These are phyloP conservation scores for Pocillopora grandis DNA, from an alignment of 92 coral and sea anemone genomes.

Conservation along the genomic window DNA sequence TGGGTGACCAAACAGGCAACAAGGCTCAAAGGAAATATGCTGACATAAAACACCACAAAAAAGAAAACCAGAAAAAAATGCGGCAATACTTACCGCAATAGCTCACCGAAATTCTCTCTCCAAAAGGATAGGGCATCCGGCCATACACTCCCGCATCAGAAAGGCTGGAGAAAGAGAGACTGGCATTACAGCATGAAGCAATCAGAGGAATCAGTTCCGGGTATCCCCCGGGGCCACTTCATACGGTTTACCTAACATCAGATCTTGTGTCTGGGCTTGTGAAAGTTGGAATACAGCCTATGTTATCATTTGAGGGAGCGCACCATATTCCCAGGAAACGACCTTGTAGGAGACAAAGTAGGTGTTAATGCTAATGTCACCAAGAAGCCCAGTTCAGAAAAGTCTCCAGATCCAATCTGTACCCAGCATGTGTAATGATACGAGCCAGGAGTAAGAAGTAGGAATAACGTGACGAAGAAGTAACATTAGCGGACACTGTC, in stretches of 20 bases:
- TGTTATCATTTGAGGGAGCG: slow-evolving; percentile 53
- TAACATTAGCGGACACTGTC: not conserved
- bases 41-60: no score
- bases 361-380: not conserved
- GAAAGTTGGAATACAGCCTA: slow-evolving; percentile 29
- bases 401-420: slow-evolving; percentile 5
- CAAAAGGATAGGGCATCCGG: no score
- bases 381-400: no score
- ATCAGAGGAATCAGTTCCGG: slow-evolving; percentile 35
- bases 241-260: not conserved
- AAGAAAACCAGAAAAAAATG: no score
- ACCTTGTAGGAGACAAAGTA: slow-evolving; percentile 4
- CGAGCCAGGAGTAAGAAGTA: slow-evolving; percentile 36
- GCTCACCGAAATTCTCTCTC: no score
- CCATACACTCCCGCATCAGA: no score
- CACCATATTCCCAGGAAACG: slow-evolving; percentile 42
- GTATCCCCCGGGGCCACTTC: slow-evolving; percentile 48
- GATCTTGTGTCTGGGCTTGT: slow-evolving; percentile 57
- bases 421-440: slow-evolving; percentile 58
- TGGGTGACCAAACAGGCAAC: no score
- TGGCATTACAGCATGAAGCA: no score
- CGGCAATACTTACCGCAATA: no score
- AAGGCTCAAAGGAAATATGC: no score
- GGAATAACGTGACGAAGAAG: slow-evolving; percentile 3
- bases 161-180: no score